Conservation (phyloP, 2,113 vertebrate genomes). For the Rhagologus leucostigma region DNA sequence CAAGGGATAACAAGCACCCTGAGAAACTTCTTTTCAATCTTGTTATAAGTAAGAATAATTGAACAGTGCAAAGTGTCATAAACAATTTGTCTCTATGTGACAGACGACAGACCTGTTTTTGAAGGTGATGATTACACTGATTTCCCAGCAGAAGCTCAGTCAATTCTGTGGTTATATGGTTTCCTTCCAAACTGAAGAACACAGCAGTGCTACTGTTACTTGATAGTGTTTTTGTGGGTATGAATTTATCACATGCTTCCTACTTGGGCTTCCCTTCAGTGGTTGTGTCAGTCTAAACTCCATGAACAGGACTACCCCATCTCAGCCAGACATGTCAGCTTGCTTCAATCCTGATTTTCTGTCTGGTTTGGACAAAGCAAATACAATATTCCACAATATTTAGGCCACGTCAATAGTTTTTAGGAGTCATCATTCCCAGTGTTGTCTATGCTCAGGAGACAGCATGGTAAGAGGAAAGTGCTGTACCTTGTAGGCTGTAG, state of each 20-base stretch:
- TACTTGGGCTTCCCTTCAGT: not conserved
- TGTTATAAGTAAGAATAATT: not conserved
- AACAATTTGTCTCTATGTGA: not conserved
- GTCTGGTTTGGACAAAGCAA: not conserved
- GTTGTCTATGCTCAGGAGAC: not conserved
- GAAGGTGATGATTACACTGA: not conserved
- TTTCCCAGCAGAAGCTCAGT: conserved; percentile 19
- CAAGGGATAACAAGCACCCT: not conserved
- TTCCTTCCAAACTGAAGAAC: not conserved
- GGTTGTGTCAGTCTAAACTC: not conserved
- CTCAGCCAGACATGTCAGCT: not conserved
- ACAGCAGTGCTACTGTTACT: not conserved
- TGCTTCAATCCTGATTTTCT: not conserved
- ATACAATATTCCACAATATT: not conserved
- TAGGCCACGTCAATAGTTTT: not conserved
- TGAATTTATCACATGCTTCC: not conserved
- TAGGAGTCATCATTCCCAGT: not conserved
- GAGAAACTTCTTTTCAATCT: not conserved
- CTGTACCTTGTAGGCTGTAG: not conserved
- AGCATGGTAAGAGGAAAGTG: not conserved
- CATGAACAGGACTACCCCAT: not conserved
- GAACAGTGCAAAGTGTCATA: not conserved
- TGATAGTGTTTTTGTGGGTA: not conserved
- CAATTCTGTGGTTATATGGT: not conserved
- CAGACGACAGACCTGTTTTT: not conserved